Evolutionary conservation across 1,140 invertebrate genomes (phyloP), one percentile per base, ranked within the genome.

Genomic region (Temnothorax nylanderi): DNA sequence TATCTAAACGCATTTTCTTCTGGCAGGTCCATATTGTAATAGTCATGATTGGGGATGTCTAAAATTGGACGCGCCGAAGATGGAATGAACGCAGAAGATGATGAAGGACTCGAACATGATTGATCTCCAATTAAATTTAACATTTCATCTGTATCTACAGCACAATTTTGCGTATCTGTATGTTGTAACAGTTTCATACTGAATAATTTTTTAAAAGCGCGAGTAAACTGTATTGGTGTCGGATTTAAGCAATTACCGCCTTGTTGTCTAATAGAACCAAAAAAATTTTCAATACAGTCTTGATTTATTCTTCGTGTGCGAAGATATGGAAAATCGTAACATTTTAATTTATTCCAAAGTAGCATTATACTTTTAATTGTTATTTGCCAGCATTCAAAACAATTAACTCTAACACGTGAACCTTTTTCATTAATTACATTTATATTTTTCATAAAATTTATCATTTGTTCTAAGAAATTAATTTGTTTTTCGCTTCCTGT

Each of bases 161-260:
- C 32, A 74, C 47, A 74, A 74, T 74, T 74, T 37, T 37, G 32
- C 18, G 49, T 54, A 10, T 75, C 49, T n/a, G 3, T 56, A n/a
- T 56, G 32, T 54, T 75, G 3, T 49, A 72, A 72, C 16, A 72
- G 10, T 72, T 34, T 72, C 0, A 34, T 34, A n/a, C 7, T 72
- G 10, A 74, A 54, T 5, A 56, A 21, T 56, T 74, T 74, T 74
- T 74, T 74, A 54, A 54, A 74, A 0, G 49, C 51, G 21, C 71
- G 18, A 4, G 13, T 3, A 10, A 75, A 75, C 1, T 75, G 34
- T 13, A 58, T 56, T 21, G 34, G 18, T 13, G 32, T 74, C 3
- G 49, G 49, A 74, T 74, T 74, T 2, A 54, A 5, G 34, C 5
- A 54, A 54, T 74, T 26, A 26, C 26, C 26, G 26, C 26, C 26